These are phyloP conservation scores for Sycophaga agraensis DNA, from an alignment of 1,140 invertebrate genomes.

Conservation along the genomic window DNA sequence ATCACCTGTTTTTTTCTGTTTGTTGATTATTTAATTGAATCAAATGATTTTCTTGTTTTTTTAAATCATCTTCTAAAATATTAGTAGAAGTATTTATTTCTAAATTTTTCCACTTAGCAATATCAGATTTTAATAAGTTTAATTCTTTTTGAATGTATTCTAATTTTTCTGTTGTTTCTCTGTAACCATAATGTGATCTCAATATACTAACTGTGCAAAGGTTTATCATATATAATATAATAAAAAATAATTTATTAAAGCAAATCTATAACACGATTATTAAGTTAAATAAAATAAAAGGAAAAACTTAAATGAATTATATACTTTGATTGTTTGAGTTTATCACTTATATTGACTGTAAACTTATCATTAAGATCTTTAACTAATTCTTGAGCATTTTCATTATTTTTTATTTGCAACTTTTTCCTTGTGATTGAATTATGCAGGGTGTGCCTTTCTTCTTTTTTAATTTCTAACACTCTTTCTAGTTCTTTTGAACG, in stretches of 20 bases:
- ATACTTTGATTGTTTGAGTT: slow-evolving; percentile 31
- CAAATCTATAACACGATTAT: not conserved
- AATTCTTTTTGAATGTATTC: slow-evolving; percentile 24
- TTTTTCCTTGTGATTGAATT: slow-evolving; percentile 37
- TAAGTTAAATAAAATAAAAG: not conserved
- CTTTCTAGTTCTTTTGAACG: slow-evolving; percentile 36
- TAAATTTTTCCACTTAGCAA: slow-evolving; percentile 28
- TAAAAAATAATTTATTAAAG: not conserved
- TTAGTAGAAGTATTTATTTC: not conserved
- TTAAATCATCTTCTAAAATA: slow-evolving; percentile 14
- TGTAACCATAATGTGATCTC: no score
- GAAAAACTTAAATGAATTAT: slow-evolving; percentile 3
- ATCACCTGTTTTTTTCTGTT: slow-evolving; percentile 14
- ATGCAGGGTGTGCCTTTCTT: slow-evolving; percentile 33
- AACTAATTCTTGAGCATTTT: slow-evolving; percentile 30
- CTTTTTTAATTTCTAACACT: slow-evolving; percentile 27
- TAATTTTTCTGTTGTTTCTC: slow-evolving; percentile 3
- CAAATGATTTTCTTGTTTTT: slow-evolving; percentile 13
- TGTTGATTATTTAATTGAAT: slow-evolving; percentile 25
- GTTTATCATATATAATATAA: slow-evolving; percentile 1
- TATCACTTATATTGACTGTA: slow-evolving; percentile 11
- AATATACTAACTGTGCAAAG: no score
- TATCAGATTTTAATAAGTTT: slow-evolving; percentile 12
- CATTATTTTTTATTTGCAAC: slow-evolving; percentile 35
- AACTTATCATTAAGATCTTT: slow-evolving; percentile 34